phyloP scores from a whole-genome alignment of 2,888 invertebrate species.

The Xestia c-nigrum region DNA sequence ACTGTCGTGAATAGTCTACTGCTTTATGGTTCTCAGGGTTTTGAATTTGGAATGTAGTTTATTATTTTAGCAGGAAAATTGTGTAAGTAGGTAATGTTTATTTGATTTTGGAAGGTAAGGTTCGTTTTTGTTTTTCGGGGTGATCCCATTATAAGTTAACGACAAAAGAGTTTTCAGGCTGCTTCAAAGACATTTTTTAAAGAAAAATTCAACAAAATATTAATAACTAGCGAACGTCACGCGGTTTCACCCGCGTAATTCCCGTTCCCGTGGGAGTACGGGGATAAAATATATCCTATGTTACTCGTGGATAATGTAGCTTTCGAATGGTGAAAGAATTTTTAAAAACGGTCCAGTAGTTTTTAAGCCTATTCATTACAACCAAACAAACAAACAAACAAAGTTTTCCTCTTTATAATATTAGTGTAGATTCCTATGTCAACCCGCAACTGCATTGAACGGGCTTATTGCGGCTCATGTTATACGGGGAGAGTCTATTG shows the following conservation, averaged over 20 bases:
- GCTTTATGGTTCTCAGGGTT: slow-evolving; percentile 29
- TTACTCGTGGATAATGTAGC: too few species aligned
- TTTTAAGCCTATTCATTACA: too few species aligned
- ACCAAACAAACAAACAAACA: too few species aligned
- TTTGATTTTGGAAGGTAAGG: background rate
- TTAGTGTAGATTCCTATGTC: background rate
- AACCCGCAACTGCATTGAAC: background rate
- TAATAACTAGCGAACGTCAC: too few species aligned
- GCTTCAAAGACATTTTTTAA: background rate
- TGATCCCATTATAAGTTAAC: too few species aligned
- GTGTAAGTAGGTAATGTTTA: background rate
- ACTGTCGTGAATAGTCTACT: slow-evolving; percentile 70
- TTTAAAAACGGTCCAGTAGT: too few species aligned
- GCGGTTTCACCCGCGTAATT: too few species aligned
- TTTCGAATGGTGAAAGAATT: too few species aligned
- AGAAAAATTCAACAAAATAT: background rate
- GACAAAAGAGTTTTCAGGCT: background rate
- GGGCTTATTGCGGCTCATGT: background rate
- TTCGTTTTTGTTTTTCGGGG: background rate
- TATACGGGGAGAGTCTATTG: background rate
- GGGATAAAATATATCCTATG: too few species aligned
- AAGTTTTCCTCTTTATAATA: too few species aligned
- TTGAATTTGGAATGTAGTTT: slow-evolving; percentile 26
- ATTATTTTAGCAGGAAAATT: background rate
- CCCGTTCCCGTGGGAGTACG: too few species aligned